These are phyloP conservation scores for Falco berigora DNA, from an alignment of 2,797 vertebrate genomes.

Conservation along the genomic window DNA sequence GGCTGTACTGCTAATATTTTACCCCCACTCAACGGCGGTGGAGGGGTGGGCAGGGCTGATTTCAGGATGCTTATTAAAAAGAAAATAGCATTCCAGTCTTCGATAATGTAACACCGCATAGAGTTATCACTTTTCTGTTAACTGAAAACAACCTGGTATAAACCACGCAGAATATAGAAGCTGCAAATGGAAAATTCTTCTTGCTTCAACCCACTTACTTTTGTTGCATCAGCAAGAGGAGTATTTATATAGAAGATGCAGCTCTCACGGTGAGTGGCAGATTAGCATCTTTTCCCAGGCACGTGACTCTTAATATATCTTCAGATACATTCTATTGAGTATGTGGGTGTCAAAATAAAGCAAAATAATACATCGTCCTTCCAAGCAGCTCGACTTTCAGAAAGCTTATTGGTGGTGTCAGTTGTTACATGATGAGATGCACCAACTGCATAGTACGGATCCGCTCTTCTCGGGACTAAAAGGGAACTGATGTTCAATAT, in stretches of 20 bases:
- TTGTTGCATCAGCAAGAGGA: background rate
- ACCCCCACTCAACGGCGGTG: background rate
- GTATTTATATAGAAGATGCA: background rate
- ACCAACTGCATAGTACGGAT: background rate
- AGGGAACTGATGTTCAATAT: background rate
- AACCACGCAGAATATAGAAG: background rate
- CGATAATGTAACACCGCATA: background rate
- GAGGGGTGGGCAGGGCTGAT: background rate
- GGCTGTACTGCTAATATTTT: background rate
- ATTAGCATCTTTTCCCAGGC: background rate
- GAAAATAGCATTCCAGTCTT: background rate
- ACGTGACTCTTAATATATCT: background rate
- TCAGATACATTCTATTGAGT: background rate
- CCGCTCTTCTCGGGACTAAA: background rate
- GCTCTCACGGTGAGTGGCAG: background rate
- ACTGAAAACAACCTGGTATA: background rate
- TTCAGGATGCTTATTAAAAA: background rate
- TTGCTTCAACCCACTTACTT: background rate
- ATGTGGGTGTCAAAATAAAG: constrained; percentile 27
- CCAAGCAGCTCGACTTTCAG: background rate
- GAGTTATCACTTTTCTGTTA: background rate
- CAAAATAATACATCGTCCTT: background rate
- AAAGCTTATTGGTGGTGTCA: background rate
- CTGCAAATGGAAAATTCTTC: background rate
- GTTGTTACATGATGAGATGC: background rate